Percentiles rank a stretch among this genome's conserved stretches.
These are phyloP conservation scores for Gonocerus acuteangulatus DNA, from an alignment of 2,888 invertebrate species.

Conservation along the genomic window DNA sequence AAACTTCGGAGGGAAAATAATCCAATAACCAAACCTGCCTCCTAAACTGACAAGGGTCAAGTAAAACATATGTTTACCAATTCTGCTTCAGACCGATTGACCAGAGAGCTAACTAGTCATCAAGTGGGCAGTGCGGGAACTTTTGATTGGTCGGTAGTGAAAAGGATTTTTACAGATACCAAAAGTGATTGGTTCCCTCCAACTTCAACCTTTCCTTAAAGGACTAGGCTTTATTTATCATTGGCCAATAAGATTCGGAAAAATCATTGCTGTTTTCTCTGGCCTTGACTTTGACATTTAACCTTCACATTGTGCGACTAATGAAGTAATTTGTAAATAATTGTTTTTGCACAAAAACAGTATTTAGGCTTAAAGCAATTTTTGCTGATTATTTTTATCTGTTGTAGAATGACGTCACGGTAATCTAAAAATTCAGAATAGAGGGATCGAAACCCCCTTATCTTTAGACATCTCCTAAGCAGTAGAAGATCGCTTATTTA, in stretches of 20 bases:
- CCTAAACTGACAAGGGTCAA: slow-evolving; percentile 14
- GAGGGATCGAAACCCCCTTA: too few relatives aligned
- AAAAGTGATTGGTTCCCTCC: slow-evolving; percentile 15
- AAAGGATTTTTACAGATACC: not conserved
- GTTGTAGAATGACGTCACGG: too few relatives aligned
- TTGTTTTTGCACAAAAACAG: too few relatives aligned
- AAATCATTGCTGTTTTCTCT: too few relatives aligned
- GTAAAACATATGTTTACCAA: slow-evolving; percentile 23
- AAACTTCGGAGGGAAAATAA: not conserved
- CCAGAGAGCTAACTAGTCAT: not conserved
- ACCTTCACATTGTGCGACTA: too few relatives aligned
- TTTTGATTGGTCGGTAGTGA: not conserved
- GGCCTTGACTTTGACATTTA: too few relatives aligned
- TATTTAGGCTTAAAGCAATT: too few relatives aligned
- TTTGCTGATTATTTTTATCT: too few relatives aligned
- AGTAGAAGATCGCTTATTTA: too few relatives aligned
- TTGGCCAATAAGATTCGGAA: not conserved
- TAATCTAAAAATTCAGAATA: too few relatives aligned
- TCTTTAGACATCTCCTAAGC: too few relatives aligned
- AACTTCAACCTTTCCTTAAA: not conserved
- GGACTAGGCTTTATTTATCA: slow-evolving; percentile 9
- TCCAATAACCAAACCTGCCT: not conserved
- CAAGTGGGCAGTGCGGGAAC: slow-evolving; percentile 9
- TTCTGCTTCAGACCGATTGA: not conserved
- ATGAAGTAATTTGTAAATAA: too few relatives aligned